A percentile compares a stretch with the other conserved stretches of the same genome.
These are phyloP conservation scores for Glomeris maerens DNA, from an alignment of 1,140 invertebrate species.

Conservation along the genomic window DNA sequence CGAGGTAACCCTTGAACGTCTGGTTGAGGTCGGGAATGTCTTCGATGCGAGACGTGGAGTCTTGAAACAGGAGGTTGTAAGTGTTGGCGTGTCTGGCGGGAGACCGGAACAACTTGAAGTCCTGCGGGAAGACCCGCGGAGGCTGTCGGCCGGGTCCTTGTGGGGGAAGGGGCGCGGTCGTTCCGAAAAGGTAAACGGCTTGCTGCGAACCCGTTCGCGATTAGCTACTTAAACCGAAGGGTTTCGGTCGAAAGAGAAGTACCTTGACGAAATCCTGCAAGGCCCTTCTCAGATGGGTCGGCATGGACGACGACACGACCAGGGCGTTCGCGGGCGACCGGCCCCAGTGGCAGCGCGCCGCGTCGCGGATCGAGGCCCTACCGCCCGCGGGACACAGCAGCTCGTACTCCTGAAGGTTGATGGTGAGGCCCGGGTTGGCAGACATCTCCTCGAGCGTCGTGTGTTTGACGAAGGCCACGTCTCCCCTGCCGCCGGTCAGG, in stretches of 20 bases:
- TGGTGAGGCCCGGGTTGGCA: background rate
- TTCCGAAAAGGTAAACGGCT: slow-evolving; percentile 32
- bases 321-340: slow-evolving; percentile 69
- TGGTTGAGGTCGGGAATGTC: slow-evolving; percentile 18
- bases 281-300: slow-evolving; percentile 39
- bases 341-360: slow-evolving; percentile 38
- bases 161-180: slow-evolving; percentile 7
- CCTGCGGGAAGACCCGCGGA: slow-evolving; percentile 16
- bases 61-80: slow-evolving; percentile 30
- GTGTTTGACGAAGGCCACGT: slow-evolving; percentile 85
- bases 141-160: slow-evolving; percentile 2
- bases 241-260: too few relatives aligned
- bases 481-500: slow-evolving; percentile 58
- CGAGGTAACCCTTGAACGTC: slow-evolving; percentile 23
- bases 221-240: too few relatives aligned
- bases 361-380: slow-evolving; percentile 19
- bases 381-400: slow-evolving; percentile 73
- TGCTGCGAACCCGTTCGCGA: too few relatives aligned
- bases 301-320: slow-evolving; percentile 64
- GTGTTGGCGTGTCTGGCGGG: slow-evolving; percentile 45
- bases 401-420: slow-evolving; percentile 45
- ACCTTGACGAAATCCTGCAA: slow-evolving; percentile 36
- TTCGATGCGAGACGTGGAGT: slow-evolving; percentile 19
- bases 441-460: slow-evolving; percentile 51
- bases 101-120: slow-evolving; percentile 55